These are phyloP conservation scores for Pantherophis guttatus DNA, from an alignment of 2,113 vertebrate species.

Conservation along the genomic window DNA sequence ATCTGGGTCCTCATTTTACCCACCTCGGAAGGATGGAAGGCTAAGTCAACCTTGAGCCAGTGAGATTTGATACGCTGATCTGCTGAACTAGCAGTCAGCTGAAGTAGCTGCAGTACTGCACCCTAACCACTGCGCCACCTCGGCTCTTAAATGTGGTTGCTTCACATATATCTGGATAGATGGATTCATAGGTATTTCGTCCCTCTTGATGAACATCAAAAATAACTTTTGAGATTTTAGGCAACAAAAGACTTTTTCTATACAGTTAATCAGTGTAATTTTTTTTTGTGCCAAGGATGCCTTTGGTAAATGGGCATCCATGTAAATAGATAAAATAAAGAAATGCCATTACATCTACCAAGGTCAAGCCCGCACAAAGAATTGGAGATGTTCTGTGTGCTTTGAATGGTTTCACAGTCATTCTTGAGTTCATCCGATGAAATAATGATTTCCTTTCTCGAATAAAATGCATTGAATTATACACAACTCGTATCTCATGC, in stretches of 20 bases:
- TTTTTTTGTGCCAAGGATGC: neutral
- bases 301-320: neutral
- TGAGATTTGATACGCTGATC: no score
- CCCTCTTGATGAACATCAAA: neutral
- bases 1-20: no score
- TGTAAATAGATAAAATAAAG: neutral
- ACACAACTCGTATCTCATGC: neutral
- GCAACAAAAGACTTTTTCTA: neutral
- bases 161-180: no score
- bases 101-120: no score
- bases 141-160: no score
- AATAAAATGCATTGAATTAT: neutral
- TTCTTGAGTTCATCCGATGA: neutral
- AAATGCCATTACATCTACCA: neutral
- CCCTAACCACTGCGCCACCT: no score
- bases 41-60: no score
- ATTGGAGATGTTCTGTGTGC: neutral
- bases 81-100: no score
- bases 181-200: no score
- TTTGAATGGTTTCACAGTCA: rapidly evolving
- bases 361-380: neutral
- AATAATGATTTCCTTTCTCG: rapidly evolving
- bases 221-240: neutral
- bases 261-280: neutral
- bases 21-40: no score